Conservation (phyloP, 2,888 invertebrate genomes). For the Octodonta nipae region DNA sequence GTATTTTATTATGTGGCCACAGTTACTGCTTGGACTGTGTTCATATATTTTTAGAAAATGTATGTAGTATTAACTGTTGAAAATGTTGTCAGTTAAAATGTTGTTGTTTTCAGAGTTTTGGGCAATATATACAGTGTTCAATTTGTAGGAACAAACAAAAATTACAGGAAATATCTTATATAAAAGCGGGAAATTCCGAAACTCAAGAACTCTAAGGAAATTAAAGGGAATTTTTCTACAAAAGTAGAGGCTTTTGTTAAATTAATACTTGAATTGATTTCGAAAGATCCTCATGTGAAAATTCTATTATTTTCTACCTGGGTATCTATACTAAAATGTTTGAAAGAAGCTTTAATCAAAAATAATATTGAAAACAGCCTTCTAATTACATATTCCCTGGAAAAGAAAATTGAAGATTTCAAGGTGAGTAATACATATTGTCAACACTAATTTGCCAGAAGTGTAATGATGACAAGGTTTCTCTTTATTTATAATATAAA, state of each 20-base stretch:
- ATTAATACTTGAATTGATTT: conserved; percentile 41
- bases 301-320: conserved; percentile 58
- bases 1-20: conserved; percentile 61
- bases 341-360: conserved; percentile 40
- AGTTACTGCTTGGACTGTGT: conserved; percentile 55
- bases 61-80: conserved; percentile 16
- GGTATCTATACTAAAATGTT: conserved; percentile 38
- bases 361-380: no score
- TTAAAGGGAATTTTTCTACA: conserved; percentile 54
- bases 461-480: no score
- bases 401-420: conserved; percentile 37
- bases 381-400: no score
- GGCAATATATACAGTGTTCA: conserved; percentile 36
- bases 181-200: conserved; percentile 22
- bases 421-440: conserved; percentile 32
- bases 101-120: conserved; percentile 8
- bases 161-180: conserved; percentile 39
- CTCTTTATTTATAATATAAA: no score
- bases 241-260: conserved; percentile 54
- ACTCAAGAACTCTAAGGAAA: conserved; percentile 21
- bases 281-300: conserved; percentile 45
- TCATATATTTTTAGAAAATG: conserved; percentile 31
- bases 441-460: no score
- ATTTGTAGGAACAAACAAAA: conserved; percentile 44
- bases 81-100: conserved; percentile 10